Conservation (phyloP, 2,888 invertebrate species). For the Platycheirus rosarum region DNA sequence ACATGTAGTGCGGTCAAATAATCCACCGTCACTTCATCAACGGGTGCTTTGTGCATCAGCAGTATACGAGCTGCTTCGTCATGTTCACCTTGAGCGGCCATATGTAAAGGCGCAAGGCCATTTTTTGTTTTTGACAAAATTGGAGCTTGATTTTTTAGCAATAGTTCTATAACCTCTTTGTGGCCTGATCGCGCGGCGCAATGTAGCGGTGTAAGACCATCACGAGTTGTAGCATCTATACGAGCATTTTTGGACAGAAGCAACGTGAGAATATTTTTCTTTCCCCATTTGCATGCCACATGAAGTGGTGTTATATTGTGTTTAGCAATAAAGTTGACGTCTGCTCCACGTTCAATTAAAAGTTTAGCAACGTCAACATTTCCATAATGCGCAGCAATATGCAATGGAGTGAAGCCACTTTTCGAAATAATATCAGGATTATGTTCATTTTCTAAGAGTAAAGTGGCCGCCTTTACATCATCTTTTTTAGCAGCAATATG, state of each 20-base stretch:
- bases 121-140: conserved; percentile 98
- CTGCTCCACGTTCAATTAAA: conserved; percentile 94
- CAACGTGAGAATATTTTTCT: conserved; percentile 94
- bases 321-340: conserved; percentile 97
- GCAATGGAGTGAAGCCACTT: conserved; percentile 98
- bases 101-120: conserved; percentile 97
- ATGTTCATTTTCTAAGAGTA: conserved; percentile 96
- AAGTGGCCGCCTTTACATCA: conserved; percentile 96
- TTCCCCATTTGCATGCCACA: conserved; percentile 99
- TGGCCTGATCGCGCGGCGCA: conserved; percentile 99
- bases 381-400: conserved; percentile 99
- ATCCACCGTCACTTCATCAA: conserved; percentile 99
- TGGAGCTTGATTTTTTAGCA: conserved; percentile 94
- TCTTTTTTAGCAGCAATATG: conserved; percentile 99
- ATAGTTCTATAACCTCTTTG: conserved; percentile 94
- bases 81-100: conserved; percentile 99
- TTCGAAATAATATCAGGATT: conserved; percentile 98
- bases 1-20: conserved; percentile 98
- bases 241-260: conserved; percentile 94
- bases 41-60: conserved; percentile 96
- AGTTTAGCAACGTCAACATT: conserved; percentile 96
- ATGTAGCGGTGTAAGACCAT: conserved; percentile 97
- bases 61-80: conserved; percentile 97
- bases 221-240: conserved; percentile 96
- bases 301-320: conserved; percentile 99